Evolutionary conservation across 1,140 invertebrate species (phyloP), one percentile per base, ranked within the genome.

Genomic region (Drosophila littoralis): DNA sequence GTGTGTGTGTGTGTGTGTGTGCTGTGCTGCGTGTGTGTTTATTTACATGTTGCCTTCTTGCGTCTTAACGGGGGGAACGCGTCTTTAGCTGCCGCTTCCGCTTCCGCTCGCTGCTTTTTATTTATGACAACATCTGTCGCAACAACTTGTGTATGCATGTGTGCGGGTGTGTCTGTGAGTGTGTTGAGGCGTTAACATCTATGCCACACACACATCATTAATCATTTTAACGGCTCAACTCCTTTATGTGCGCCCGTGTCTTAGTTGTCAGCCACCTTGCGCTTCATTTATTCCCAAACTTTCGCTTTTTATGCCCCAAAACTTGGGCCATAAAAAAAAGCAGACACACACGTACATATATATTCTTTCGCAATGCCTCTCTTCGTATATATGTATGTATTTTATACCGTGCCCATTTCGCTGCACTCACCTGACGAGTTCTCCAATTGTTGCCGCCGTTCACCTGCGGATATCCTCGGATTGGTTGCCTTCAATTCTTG

Each of bases 61-160:
- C 65, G 64, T 75, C 81, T 80, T 85, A 57, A 43, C 54, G 36
- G 28, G 32, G 13, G n/a, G 33, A 45, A 33, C 59, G 70, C 70
- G 60, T 81, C 43, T 83, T 28, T 28, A 28, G 22, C 22, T 28
- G 22, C 22, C 22, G 22, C 22, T 28, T 28, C 17, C 17, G 17
- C 17, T 17, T 81, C 73, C 69, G 74, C 63, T 83, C 73, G 70
- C 67, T 52, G 43, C 81, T 77, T 82, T 82, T 86, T 88, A 90
- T 88, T 90, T 89, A 88, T 88, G 75, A 84, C 80, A 89, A 89
- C 85, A 90, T 90, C 85, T 88, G 84, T 84, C 74, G 69, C 67
- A 77, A 81, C 81, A 73, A 77, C 55, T 79, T 43, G 42, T 15
- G 28, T 54, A 15, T 60, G 52, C 13, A 45, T 8, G 50, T 42